Conservation (phyloP, 2,888 invertebrate genomes). For the Conomelus anceps region DNA sequence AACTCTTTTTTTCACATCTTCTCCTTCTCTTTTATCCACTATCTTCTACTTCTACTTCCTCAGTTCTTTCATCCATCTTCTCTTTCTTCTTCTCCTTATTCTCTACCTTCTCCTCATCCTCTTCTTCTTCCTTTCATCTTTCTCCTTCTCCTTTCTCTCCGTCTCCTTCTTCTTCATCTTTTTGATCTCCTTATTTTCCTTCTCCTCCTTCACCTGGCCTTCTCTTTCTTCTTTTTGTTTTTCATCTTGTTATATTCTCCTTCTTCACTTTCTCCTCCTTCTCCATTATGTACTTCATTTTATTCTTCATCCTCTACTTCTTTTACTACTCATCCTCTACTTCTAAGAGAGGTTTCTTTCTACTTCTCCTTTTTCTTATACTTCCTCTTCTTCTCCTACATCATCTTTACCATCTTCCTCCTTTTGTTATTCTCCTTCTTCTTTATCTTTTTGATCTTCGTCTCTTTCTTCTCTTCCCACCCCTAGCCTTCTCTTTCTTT, state of each 20-base stretch:
- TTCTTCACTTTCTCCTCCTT: background rate
- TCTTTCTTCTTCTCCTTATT: background rate
- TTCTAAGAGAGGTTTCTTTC: too few relatives aligned
- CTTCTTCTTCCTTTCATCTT: background rate
- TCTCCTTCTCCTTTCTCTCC: background rate
- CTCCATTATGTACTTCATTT: background rate
- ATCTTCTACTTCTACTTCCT: background rate
- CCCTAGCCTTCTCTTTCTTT: too few relatives aligned
- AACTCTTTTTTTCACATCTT: slow-evolving; percentile 5
- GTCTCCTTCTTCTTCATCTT: background rate
- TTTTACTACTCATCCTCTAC: too few relatives aligned
- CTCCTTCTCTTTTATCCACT: slow-evolving; percentile 4
- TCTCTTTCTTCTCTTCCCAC: too few relatives aligned
- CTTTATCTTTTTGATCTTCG: too few relatives aligned
- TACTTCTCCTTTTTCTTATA: too few relatives aligned
- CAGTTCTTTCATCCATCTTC: too few relatives aligned
- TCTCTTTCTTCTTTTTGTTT: background rate
- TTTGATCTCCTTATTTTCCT: background rate
- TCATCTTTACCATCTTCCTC: too few relatives aligned
- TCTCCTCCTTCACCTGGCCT: background rate
- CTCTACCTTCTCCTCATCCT: background rate
- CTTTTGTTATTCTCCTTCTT: too few relatives aligned
- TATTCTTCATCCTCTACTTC: background rate
- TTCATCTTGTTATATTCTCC: too few relatives aligned
- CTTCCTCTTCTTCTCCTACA: too few relatives aligned